phyloP scores from a whole-genome alignment of 1,140 invertebrate genomes.

The Drosophila nigrodunni region DNA sequence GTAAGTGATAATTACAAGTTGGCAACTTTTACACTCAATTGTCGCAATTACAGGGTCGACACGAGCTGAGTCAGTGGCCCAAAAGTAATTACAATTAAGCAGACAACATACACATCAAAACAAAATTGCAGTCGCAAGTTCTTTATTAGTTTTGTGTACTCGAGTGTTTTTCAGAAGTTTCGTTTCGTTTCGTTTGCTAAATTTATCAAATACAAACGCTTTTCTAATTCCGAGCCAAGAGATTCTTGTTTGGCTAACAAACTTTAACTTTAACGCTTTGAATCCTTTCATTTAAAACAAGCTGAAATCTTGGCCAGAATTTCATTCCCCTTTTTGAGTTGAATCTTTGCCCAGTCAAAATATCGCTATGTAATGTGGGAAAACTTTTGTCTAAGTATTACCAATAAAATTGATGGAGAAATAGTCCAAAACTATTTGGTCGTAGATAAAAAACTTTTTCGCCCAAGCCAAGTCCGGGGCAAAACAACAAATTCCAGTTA shows the following conservation, averaged over 20 bases:
- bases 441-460: slow-evolving; percentile 75
- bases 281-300: slow-evolving; percentile 78
- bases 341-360: not conserved
- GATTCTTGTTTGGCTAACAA: slow-evolving; percentile 51
- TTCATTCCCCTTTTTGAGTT: not conserved
- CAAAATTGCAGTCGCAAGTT: slow-evolving; percentile 52
- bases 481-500: slow-evolving; percentile 44
- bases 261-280: slow-evolving; percentile 58
- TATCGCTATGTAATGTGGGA: slow-evolving; percentile 51
- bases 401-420: slow-evolving; percentile 83
- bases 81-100: slow-evolving; percentile 77
- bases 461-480: slow-evolving; percentile 10
- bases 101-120: slow-evolving; percentile 60
- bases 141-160: slow-evolving; percentile 63
- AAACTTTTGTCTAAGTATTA: slow-evolving; percentile 82
- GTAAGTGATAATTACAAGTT: slow-evolving; percentile 81
- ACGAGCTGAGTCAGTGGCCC: slow-evolving; percentile 42
- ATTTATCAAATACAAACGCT: slow-evolving; percentile 71
- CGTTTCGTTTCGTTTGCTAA: slow-evolving; percentile 18
- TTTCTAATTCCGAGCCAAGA: slow-evolving; percentile 46
- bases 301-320: slow-evolving; percentile 10
- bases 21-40: slow-evolving; percentile 74
- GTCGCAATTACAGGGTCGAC: slow-evolving; percentile 61
- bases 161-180: slow-evolving; percentile 17
- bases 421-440: slow-evolving; percentile 80